These are phyloP conservation scores for Seira musarum DNA, from an alignment of 2,888 invertebrate genomes.

Conservation along the genomic window DNA sequence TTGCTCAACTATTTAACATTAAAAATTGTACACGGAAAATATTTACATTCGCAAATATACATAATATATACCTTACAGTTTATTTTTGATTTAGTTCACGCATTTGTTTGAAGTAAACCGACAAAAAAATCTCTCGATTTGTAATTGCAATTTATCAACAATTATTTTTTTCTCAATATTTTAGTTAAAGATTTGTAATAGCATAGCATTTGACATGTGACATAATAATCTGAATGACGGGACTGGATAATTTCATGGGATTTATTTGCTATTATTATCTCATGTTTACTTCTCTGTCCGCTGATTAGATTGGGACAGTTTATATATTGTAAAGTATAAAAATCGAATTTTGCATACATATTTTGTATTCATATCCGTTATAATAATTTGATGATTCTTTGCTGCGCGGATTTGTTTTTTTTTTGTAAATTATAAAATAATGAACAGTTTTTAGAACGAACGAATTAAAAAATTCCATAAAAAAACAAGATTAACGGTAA, in stretches of 20 bases:
- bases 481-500: not conserved
- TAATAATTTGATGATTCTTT: not conserved
- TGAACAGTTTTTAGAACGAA: not conserved
- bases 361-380: not conserved
- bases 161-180: conserved; percentile 51
- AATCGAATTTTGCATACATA: conserved; percentile 11
- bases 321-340: not conserved
- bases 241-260: not conserved
- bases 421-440: conserved; percentile 3
- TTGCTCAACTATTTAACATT: not conserved
- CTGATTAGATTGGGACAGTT: not conserved
- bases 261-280: conserved; percentile 1
- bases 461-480: not conserved
- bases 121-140: not conserved
- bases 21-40: conserved; percentile 47
- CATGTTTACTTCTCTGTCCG: too few species aligned
- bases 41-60: conserved; percentile 57
- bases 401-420: not conserved
- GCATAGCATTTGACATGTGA: conserved; percentile 6
- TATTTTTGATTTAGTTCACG: not conserved
- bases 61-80: conserved; percentile 20
- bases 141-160: conserved; percentile 5
- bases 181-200: conserved; percentile 33
- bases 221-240: not conserved
- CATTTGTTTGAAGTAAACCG: not conserved